Conservation (phyloP, 2,797 vertebrate species). For the Myotis pilosus region DNA sequence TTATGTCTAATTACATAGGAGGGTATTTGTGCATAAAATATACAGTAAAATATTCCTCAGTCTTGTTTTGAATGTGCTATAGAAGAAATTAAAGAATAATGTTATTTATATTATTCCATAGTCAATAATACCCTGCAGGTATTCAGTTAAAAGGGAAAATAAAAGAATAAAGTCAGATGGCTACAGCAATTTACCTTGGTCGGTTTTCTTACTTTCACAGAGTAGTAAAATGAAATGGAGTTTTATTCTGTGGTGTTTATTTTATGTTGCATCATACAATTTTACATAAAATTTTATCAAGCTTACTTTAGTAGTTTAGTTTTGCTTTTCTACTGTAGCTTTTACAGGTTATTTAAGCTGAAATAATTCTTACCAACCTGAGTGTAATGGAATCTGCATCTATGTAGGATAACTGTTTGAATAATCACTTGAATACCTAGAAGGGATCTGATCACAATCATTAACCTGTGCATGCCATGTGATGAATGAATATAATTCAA, state of each 20-base stretch:
- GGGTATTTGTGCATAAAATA: neutral
- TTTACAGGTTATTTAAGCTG: constrained; percentile 42
- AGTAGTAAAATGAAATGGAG: constrained; percentile 58
- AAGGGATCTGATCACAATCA: neutral
- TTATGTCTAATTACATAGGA: neutral
- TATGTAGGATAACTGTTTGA: neutral
- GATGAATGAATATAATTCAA: neutral
- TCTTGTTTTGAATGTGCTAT: neutral
- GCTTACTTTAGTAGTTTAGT: constrained; percentile 61
- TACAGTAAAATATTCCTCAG: neutral
- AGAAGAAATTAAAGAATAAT: constrained; percentile 16
- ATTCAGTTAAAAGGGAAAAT: neutral
- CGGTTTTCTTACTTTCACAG: neutral
- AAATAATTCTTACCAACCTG: constrained; percentile 34
- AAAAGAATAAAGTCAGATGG: neutral
- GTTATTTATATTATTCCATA: neutral
- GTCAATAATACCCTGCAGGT: neutral
- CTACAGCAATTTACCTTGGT: neutral
- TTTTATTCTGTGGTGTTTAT: constrained; percentile 69
- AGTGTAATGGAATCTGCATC: constrained; percentile 6
- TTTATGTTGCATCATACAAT: constrained; percentile 66
- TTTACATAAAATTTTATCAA: constrained; percentile 75
- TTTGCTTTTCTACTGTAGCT: constrained; percentile 60
- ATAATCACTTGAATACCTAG: neutral
- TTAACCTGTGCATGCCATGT: neutral